Evolutionary conservation across 2,888 invertebrate genomes (phyloP).

Genomic region (Plagodis dolabraria): DNA sequence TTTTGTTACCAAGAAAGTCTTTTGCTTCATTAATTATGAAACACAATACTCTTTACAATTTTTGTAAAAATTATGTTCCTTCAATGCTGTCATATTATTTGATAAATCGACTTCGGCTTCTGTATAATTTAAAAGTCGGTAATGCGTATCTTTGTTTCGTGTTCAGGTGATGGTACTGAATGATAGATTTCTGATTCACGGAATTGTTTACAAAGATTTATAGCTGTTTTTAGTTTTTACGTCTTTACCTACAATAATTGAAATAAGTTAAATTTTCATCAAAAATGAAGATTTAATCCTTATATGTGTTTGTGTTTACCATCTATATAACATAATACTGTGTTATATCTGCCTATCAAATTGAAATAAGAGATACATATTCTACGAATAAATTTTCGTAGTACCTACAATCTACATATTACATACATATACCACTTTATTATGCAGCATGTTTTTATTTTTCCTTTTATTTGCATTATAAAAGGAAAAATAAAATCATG

Average conservation of each 20-base stretch:
- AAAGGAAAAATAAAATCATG: constrained; percentile 19
- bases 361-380: background rate
- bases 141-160: constrained; percentile 40
- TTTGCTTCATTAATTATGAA: constrained; percentile 84
- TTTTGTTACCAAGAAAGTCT: constrained; percentile 83
- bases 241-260: background rate
- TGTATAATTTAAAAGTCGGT: constrained; percentile 55
- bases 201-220: constrained; percentile 32
- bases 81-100: constrained; percentile 77
- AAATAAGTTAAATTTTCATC: background rate
- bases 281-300: too few relatives aligned
- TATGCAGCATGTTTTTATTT: too few relatives aligned
- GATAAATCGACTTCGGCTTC: constrained; percentile 70
- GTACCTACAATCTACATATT: background rate
- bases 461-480: too few relatives aligned
- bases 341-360: too few relatives aligned
- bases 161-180: constrained; percentile 28
- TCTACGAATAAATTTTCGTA: too few relatives aligned
- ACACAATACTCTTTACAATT: constrained; percentile 81
- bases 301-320: too few relatives aligned
- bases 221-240: constrained; percentile 15
- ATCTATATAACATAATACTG: too few relatives aligned
- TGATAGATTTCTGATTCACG: constrained; percentile 34
- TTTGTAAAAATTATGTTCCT: constrained; percentile 76
- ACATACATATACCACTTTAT: too few relatives aligned